Percentiles rank a stretch among this genome's conserved stretches.
These are phyloP conservation scores for Leptopterna dolabrata DNA, from an alignment of 2,888 invertebrate genomes.

Conservation along the genomic window DNA sequence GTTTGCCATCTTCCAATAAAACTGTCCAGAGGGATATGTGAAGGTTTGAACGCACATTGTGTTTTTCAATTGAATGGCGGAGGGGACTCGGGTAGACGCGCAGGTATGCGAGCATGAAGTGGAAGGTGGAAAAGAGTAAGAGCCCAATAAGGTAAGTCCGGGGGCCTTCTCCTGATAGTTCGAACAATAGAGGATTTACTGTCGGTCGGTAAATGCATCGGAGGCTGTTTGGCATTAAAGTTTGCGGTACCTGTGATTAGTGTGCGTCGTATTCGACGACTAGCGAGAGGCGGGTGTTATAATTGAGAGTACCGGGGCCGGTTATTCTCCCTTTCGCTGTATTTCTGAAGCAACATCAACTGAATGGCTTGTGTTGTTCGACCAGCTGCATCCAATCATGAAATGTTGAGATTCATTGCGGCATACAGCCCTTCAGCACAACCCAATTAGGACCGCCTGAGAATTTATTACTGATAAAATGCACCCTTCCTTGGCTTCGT, in stretches of 20 bases:
- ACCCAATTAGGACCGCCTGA: no score
- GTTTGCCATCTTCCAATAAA: slow-evolving; percentile 33
- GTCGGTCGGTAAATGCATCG: slow-evolving; percentile 5
- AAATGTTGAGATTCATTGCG: background rate
- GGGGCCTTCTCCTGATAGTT: background rate
- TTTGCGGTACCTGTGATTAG: slow-evolving; percentile 13
- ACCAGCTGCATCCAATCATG: background rate
- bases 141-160: slow-evolving; percentile 36
- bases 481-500: no score
- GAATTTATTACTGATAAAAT: no score
- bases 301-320: background rate
- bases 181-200: slow-evolving; percentile 47
- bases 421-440: background rate
- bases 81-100: background rate
- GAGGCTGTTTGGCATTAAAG: slow-evolving; percentile 15
- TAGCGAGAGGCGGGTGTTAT: background rate
- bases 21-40: slow-evolving; percentile 17
- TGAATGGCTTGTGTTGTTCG: background rate
- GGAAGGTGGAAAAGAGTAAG: slow-evolving; percentile 9
- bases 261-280: background rate
- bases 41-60: slow-evolving; percentile 15
- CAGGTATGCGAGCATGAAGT: background rate
- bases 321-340: background rate
- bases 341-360: background rate
- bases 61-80: slow-evolving; percentile 30